Conservation (phyloP, 2,797 vertebrate species). For the Orientallactaga sibirica region DNA sequence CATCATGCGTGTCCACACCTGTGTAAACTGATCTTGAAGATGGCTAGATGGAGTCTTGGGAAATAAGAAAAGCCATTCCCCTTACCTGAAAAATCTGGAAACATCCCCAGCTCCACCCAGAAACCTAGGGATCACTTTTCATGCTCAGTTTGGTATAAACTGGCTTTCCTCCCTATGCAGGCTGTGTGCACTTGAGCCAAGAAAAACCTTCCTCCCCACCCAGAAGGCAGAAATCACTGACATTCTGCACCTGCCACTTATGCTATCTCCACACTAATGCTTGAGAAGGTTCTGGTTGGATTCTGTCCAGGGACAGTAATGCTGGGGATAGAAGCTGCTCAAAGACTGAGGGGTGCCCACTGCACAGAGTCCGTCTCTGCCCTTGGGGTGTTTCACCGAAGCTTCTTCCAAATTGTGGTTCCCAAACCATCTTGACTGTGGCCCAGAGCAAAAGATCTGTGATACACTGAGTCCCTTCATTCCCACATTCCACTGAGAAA, state of each 20-base stretch:
- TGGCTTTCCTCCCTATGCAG: conserved; percentile 28
- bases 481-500: not conserved
- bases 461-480: too few relatives aligned
- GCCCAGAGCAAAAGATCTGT: not conserved
- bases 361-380: not conserved
- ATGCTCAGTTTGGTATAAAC: conserved; percentile 52
- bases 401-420: conserved; percentile 3
- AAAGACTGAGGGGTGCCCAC: too few relatives aligned
- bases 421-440: not conserved
- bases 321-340: not conserved
- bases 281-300: conserved; percentile 8
- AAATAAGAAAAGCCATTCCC: conserved; percentile 42
- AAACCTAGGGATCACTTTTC: conserved; percentile 53
- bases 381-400: not conserved
- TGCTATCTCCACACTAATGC: not conserved
- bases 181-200: conserved; percentile 54
- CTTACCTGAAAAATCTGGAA: conserved; percentile 61
- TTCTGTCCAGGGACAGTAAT: not conserved
- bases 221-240: conserved; percentile 58
- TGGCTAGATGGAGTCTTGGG: not conserved
- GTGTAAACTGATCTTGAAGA: not conserved
- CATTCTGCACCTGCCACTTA: conserved; percentile 38
- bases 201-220: conserved; percentile 60
- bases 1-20: not conserved
- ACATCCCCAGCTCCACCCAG: conserved; percentile 32